A percentile compares a stretch with the other conserved stretches of the same genome.
phyloP scores from a whole-genome alignment of 1,140 invertebrate genomes.

The Drosophila murphyi region DNA sequence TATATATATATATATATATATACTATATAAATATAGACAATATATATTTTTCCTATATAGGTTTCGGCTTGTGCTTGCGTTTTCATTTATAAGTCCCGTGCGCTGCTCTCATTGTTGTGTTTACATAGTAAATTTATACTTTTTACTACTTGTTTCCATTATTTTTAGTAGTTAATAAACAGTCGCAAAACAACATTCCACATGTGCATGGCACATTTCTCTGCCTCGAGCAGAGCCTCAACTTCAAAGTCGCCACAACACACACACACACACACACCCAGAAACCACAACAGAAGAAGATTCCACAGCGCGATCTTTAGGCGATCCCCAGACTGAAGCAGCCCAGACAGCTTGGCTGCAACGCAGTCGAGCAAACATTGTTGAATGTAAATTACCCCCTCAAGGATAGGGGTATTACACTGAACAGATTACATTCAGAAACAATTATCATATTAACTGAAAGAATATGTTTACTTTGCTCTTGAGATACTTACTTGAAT shows the following conservation, averaged over 20 bases:
- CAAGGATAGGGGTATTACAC: slow-evolving; percentile 30
- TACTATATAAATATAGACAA: slow-evolving; percentile 21
- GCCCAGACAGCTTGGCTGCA: slow-evolving; percentile 74
- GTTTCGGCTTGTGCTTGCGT: slow-evolving; percentile 2
- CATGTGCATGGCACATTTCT: slow-evolving; percentile 56
- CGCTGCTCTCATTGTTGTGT: slow-evolving; percentile 62
- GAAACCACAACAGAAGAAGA: slow-evolving; percentile 33
- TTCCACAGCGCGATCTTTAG: not conserved
- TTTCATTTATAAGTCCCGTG: slow-evolving; percentile 70
- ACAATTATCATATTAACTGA: too few species aligned
- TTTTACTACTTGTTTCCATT: slow-evolving; percentile 82
- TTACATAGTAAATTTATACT: slow-evolving; percentile 83
- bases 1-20: slow-evolving; percentile 26
- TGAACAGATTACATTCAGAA: not conserved
- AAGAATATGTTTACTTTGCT: too few species aligned
- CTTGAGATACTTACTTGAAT: too few species aligned
- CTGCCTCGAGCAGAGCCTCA: slow-evolving; percentile 16
- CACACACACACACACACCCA: slow-evolving; percentile 30
- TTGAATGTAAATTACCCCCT: slow-evolving; percentile 19
- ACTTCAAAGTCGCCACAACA: slow-evolving; percentile 14
- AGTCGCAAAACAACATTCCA: slow-evolving; percentile 50
- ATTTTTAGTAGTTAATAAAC: slow-evolving; percentile 82
- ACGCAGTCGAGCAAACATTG: slow-evolving; percentile 47
- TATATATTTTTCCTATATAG: not conserved
- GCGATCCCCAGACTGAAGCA: not conserved